Conservation (phyloP, 2,888 invertebrate species). For the Bellardia bayeri region DNA sequence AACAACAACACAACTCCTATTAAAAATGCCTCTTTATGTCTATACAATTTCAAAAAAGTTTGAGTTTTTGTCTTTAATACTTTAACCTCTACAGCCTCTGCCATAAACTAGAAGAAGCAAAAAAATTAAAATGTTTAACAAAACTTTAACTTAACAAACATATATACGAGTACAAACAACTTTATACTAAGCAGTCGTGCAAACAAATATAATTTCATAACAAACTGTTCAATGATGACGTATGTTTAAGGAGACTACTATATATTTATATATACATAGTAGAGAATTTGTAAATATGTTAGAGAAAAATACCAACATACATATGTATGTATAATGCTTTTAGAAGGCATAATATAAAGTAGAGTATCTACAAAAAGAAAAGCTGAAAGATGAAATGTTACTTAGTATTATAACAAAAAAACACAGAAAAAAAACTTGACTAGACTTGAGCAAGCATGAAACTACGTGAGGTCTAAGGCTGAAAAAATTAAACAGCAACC, state of each 20-base stretch:
- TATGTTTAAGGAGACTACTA: slow-evolving; percentile 14
- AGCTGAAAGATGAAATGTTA: slow-evolving; percentile 67
- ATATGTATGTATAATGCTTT: too few relatives aligned
- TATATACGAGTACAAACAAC: slow-evolving; percentile 38
- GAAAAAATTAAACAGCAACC: slow-evolving; percentile 25
- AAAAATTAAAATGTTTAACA: slow-evolving; percentile 34
- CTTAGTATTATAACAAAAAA: slow-evolving; percentile 36
- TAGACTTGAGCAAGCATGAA: slow-evolving; percentile 73
- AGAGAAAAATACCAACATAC: too few relatives aligned
- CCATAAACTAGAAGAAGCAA: neutral
- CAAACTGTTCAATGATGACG: slow-evolving; percentile 69
- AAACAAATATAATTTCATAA: slow-evolving; percentile 74
- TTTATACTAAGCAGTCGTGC: slow-evolving; percentile 66
- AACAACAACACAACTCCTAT: neutral
- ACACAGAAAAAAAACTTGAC: slow-evolving; percentile 40
- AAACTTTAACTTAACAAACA: slow-evolving; percentile 45
- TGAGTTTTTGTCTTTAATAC: slow-evolving; percentile 63
- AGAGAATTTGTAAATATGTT: too few relatives aligned
- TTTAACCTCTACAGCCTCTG: slow-evolving; percentile 62
- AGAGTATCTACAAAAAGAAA: slow-evolving; percentile 15
- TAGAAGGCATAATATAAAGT: neutral
- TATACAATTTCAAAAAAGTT: slow-evolving; percentile 37
- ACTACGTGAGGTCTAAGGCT: slow-evolving; percentile 69
- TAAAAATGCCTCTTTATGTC: slow-evolving; percentile 2
- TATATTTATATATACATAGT: neutral